phyloP scores from a whole-genome alignment of 2,113 vertebrate species.

The Nerophis lumbriciformis region DNA sequence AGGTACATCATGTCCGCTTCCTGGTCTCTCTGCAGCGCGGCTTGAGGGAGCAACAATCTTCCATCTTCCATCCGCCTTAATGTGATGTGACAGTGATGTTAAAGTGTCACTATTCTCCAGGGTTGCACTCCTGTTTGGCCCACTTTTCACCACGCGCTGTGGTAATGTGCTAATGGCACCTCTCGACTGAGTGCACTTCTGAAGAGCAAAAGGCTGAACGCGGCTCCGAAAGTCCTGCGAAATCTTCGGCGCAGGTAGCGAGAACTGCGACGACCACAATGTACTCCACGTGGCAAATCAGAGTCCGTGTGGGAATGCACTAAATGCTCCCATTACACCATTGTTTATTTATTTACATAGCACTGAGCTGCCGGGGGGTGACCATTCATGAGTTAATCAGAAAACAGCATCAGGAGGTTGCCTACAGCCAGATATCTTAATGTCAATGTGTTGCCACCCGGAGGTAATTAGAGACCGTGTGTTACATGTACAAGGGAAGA shows the following conservation, averaged over 20 bases:
- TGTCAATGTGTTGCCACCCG: no score
- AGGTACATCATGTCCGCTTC: neutral
- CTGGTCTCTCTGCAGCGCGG: neutral
- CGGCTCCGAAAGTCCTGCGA: conserved; percentile 1
- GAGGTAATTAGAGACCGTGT: no score
- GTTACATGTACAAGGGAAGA: no score
- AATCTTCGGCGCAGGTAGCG: conserved; percentile 10
- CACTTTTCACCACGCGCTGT: neutral
- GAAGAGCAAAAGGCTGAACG: conserved; percentile 9
- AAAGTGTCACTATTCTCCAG: conserved; percentile 4
- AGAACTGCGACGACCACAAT: no score
- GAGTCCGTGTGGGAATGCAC: no score
- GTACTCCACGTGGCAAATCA: neutral
- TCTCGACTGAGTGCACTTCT: neutral
- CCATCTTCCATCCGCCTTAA: conserved; percentile 5
- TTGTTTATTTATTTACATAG: no score
- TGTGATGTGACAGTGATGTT: neutral
- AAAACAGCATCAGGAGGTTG: no score
- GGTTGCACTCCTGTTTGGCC: neutral
- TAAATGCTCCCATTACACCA: no score
- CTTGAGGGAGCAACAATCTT: neutral
- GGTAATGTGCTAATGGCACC: conserved; percentile 8
- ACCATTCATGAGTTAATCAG: no score
- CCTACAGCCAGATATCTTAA: no score
- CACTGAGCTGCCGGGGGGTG: no score